Percentiles rank a stretch among this genome's conserved stretches.
phyloP scores from a whole-genome alignment of 2,888 invertebrate genomes.

The Euspilapteryx auroguttella region DNA sequence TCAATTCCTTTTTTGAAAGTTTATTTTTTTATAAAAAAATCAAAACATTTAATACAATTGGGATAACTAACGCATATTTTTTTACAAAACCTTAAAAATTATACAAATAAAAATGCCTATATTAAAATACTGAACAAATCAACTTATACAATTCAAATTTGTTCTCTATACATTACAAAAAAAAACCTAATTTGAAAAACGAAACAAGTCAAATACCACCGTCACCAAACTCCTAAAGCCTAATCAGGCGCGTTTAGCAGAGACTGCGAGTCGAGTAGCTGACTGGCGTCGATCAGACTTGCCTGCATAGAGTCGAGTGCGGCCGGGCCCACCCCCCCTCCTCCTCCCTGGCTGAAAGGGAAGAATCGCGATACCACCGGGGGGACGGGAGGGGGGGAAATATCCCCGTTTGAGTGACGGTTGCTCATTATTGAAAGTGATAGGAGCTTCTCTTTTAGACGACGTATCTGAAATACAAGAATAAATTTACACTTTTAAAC shows the following conservation, averaged over 20 bases:
- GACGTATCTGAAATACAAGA: slow-evolving; percentile 35
- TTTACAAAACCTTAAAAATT: too few species aligned
- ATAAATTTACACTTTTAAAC: too few species aligned
- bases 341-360: slow-evolving; percentile 33
- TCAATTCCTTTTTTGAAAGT: too few species aligned
- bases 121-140: too few species aligned
- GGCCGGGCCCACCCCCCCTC: too few species aligned
- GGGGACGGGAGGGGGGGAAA: slow-evolving; percentile 9
- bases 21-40: too few species aligned
- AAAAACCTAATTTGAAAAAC: too few species aligned
- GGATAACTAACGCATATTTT: too few species aligned
- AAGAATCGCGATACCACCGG: slow-evolving; percentile 33
- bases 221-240: slow-evolving; percentile 9
- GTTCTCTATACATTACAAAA: too few species aligned
- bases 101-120: too few species aligned
- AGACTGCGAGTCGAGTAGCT: slow-evolving; percentile 69
- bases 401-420: slow-evolving; percentile 23
- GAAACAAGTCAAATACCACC: neutral
- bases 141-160: too few species aligned
- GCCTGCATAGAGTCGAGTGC: slow-evolving; percentile 48
- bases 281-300: slow-evolving; percentile 64
- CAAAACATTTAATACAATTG: too few species aligned
- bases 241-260: slow-evolving; percentile 71
- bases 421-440: slow-evolving; percentile 28
- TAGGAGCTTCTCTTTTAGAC: slow-evolving; percentile 29